Conservation (phyloP, 2,113 vertebrate species). For the Oxygymnocypris stewartii region DNA sequence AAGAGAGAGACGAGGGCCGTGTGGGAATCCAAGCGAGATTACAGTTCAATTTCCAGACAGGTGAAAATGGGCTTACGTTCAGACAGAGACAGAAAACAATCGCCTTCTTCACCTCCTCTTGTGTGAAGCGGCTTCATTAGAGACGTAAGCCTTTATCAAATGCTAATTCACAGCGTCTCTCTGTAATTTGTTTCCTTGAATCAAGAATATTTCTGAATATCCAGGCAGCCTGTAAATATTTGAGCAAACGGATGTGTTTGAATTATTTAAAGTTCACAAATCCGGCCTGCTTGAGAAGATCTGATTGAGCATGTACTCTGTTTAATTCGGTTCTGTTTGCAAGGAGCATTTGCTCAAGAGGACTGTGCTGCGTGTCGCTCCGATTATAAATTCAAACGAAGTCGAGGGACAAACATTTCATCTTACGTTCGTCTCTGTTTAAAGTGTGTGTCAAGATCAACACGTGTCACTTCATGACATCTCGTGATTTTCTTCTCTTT, state of each 20-base stretch:
- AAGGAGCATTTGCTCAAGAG: conserved; percentile 19
- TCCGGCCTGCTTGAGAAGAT: background rate
- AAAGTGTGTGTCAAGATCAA: conserved; percentile 31
- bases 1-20: background rate
- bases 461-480: background rate
- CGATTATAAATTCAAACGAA: conserved; percentile 44
- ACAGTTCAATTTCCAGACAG: conserved; percentile 14
- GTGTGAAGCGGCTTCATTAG: conserved; percentile 12
- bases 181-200: conserved; percentile 1
- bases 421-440: conserved; percentile 29
- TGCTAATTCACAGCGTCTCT: conserved; percentile 13
- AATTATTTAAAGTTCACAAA: conserved; percentile 2
- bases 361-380: background rate
- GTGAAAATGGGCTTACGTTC: conserved; percentile 17
- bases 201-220: background rate
- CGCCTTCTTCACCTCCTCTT: background rate
- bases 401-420: conserved; percentile 42
- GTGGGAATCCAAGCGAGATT: conserved; percentile 19
- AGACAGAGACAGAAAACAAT: background rate
- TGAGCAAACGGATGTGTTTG: conserved; percentile 10
- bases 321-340: conserved; percentile 7
- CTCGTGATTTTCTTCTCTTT: conserved; percentile 17
- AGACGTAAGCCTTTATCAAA: background rate
- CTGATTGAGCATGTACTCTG: conserved; percentile 1
- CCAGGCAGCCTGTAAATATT: conserved; percentile 4